phyloP scores from a whole-genome alignment of 2,888 invertebrate species.

The Notodonta dromedarius region DNA sequence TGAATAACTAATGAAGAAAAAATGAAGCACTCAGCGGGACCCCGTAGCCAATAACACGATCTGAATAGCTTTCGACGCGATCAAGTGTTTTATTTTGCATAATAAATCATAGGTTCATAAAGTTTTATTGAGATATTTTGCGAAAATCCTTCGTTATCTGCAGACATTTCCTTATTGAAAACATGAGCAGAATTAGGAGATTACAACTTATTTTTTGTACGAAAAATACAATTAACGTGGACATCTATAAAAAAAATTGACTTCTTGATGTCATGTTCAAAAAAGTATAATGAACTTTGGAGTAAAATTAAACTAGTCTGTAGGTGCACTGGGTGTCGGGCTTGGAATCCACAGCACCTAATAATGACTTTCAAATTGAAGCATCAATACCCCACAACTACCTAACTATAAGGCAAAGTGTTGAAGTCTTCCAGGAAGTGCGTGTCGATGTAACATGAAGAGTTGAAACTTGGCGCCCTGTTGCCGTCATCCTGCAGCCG shows the following conservation, averaged over 20 bases:
- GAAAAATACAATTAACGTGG: too few relatives aligned
- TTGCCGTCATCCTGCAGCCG: background rate
- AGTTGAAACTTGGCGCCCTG: background rate
- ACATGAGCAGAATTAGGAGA: conserved; percentile 16
- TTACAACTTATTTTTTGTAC: conserved; percentile 7
- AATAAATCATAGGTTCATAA: conserved; percentile 54
- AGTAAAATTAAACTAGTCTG: too few relatives aligned
- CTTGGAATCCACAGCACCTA: too few relatives aligned
- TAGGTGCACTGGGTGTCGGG: too few relatives aligned
- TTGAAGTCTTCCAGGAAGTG: conserved; percentile 2
- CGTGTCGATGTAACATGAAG: background rate
- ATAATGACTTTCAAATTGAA: background rate
- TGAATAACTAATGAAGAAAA: conserved; percentile 59
- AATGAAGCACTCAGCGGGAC: conserved; percentile 50
- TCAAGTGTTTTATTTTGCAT: conserved; percentile 59
- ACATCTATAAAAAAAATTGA: too few relatives aligned
- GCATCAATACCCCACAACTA: background rate
- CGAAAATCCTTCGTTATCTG: conserved; percentile 43
- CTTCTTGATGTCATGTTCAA: too few relatives aligned
- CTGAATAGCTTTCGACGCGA: conserved; percentile 44
- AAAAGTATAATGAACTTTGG: too few relatives aligned
- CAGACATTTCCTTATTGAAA: conserved; percentile 50
- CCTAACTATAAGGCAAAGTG: background rate
- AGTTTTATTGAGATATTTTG: conserved; percentile 53
- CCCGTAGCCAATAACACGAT: conserved; percentile 41